phyloP scores from a whole-genome alignment of 2,797 vertebrate species.

The Anguilla megastoma region DNA sequence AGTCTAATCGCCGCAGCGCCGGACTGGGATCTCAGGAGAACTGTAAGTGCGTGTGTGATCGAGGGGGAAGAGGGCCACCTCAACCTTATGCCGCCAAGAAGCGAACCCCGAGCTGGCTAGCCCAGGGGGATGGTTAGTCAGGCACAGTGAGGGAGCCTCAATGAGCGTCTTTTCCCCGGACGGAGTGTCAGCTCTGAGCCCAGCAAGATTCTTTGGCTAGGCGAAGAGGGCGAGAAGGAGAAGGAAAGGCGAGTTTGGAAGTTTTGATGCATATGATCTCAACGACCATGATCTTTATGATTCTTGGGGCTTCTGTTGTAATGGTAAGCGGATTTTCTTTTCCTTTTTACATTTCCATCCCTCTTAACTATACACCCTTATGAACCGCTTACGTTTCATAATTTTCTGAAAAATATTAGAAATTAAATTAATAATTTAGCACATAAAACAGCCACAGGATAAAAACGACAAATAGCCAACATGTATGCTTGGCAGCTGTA shows the following conservation, averaged over 20 bases:
- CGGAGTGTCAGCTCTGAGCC: constrained; percentile 21
- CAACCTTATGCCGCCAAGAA: constrained; percentile 45
- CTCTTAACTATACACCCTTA: background rate
- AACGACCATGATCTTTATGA: constrained; percentile 85
- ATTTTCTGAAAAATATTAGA: background rate
- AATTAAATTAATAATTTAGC: background rate
- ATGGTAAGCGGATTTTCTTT: constrained; percentile 68
- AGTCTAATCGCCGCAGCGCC: constrained; percentile 24
- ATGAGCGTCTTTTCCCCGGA: constrained; percentile 31
- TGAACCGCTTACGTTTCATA: constrained; percentile 23
- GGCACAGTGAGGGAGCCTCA: constrained; percentile 40
- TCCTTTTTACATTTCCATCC: background rate
- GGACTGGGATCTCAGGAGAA: constrained; percentile 32
- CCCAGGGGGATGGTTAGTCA: constrained; percentile 50
- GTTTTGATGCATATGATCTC: constrained; percentile 74
- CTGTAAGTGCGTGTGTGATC: constrained; percentile 37
- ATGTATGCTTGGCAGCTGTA: background rate
- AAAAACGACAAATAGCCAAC: background rate
- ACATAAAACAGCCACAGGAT: background rate
- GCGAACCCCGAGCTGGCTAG: constrained; percentile 51
- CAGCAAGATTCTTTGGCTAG: constrained; percentile 21
- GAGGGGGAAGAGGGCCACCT: constrained; percentile 23
- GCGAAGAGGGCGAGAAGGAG: constrained; percentile 59
- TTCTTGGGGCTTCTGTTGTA: constrained; percentile 80
- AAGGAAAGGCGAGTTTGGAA: constrained; percentile 63